These are phyloP conservation scores for Datnioides undecimradiatus DNA, from an alignment of 2,113 vertebrate species.

Conservation along the genomic window DNA sequence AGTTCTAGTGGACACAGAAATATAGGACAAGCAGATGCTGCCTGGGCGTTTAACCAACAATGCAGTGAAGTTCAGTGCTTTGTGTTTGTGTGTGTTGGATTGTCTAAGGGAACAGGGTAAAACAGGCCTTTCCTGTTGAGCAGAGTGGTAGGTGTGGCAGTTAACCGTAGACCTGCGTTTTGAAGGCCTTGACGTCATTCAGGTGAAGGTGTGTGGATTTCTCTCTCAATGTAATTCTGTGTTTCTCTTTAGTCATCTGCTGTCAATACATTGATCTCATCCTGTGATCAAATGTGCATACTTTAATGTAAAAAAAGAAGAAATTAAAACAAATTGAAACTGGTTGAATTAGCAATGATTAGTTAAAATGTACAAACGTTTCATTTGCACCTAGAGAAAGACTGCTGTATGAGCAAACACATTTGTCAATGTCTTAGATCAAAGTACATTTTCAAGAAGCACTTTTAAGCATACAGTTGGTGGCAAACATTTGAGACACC, in stretches of 20 bases:
- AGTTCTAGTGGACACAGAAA: constrained; percentile 5
- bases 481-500: neutral
- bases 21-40: constrained; percentile 17
- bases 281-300: neutral
- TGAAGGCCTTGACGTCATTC: constrained; percentile 70
- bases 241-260: neutral
- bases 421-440: neutral
- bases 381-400: no score
- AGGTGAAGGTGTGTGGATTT: constrained; percentile 61
- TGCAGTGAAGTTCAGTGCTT: constrained; percentile 23
- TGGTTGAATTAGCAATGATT: no score
- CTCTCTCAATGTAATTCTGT: neutral
- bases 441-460: neutral
- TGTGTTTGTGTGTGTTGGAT: constrained; percentile 31
- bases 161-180: constrained; percentile 67
- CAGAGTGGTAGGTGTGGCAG: constrained; percentile 73
- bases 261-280: neutral
- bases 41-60: constrained; percentile 38
- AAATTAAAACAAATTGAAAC: no score
- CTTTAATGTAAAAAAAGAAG: no score
- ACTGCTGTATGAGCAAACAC: neutral
- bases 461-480: neutral
- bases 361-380: no score
- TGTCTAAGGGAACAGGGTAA: constrained; percentile 20
- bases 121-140: constrained; percentile 84